Evolutionary conservation across 1,140 invertebrate species (phyloP).

Genomic region (Galleria mellonella): DNA sequence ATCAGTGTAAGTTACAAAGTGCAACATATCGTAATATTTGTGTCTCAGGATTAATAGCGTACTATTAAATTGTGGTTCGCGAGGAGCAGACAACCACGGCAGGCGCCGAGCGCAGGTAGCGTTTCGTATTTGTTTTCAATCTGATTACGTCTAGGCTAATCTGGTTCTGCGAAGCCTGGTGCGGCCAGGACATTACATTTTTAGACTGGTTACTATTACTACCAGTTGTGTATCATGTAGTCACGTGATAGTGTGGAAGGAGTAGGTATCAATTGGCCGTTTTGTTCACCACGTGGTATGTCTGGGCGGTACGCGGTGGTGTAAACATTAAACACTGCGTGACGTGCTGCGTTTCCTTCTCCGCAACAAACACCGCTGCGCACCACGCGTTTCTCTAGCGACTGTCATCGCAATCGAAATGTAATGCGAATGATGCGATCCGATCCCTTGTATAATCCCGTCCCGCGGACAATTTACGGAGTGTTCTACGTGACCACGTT

Average conservation of each 20-base stretch:
- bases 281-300: conserved; percentile 56
- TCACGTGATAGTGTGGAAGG: conserved; percentile 18
- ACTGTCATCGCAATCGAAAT: no score
- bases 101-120: conserved; percentile 64
- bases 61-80: conserved; percentile 35
- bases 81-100: conserved; percentile 50
- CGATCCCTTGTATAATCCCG: no score
- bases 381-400: background rate
- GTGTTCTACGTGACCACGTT: no score
- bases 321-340: conserved; percentile 59
- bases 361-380: conserved; percentile 21
- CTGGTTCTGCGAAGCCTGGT: conserved; percentile 21
- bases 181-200: conserved; percentile 18
- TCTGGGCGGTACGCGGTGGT: conserved; percentile 45
- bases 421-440: no score
- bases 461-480: no score
- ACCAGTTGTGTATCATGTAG: conserved; percentile 20
- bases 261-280: conserved; percentile 33
- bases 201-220: conserved; percentile 13
- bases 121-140: conserved; percentile 60
- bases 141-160: conserved; percentile 33
- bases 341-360: conserved; percentile 38
- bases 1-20: conserved; percentile 39
- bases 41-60: conserved; percentile 18
- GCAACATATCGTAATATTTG: conserved; percentile 15